Evolutionary conservation across 2,113 vertebrate genomes (phyloP).

Genomic region (Strix aluco): DNA sequence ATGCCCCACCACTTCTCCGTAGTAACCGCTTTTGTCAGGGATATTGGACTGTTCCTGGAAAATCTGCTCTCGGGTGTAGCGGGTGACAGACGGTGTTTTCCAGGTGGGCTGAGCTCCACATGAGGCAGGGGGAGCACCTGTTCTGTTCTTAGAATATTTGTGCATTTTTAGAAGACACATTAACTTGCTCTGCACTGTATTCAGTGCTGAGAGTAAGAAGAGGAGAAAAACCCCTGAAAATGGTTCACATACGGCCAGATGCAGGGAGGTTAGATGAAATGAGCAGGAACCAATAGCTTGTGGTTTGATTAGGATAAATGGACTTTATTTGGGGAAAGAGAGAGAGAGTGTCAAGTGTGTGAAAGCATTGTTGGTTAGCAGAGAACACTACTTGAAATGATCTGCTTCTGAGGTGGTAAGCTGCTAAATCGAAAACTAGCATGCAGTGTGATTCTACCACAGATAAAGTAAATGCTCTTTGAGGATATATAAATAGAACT

Average conservation of each 20-base stretch:
- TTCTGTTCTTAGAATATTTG: constrained; percentile 38
- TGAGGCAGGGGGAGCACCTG: constrained; percentile 61
- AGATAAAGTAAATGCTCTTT: constrained; percentile 59
- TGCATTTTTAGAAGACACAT: constrained; percentile 10
- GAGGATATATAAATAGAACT: constrained; percentile 53
- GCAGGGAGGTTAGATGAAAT: background rate
- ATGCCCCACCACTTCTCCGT: background rate
- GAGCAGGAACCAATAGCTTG: constrained; percentile 11
- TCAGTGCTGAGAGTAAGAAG: background rate
- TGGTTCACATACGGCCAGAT: background rate
- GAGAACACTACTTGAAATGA: constrained; percentile 15
- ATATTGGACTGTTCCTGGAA: constrained; percentile 13
- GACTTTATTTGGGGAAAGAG: constrained; percentile 17
- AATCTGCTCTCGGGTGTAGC: background rate
- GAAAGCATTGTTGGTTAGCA: constrained; percentile 4
- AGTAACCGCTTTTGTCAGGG: background rate
- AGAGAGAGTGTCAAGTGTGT: background rate
- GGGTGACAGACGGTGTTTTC: constrained; percentile 44
- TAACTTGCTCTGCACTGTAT: background rate
- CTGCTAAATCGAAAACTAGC: constrained; percentile 56
- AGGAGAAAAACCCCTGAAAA: constrained; percentile 2
- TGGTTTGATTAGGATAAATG: constrained; percentile 46
- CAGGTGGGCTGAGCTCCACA: constrained; percentile 57
- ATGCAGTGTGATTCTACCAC: constrained; percentile 48
- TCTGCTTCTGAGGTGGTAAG: constrained; percentile 27